Evolutionary conservation across 2,113 vertebrate genomes (phyloP), one percentile per base, ranked within the genome.

Genomic region (Hirundichthys speculiger): DNA sequence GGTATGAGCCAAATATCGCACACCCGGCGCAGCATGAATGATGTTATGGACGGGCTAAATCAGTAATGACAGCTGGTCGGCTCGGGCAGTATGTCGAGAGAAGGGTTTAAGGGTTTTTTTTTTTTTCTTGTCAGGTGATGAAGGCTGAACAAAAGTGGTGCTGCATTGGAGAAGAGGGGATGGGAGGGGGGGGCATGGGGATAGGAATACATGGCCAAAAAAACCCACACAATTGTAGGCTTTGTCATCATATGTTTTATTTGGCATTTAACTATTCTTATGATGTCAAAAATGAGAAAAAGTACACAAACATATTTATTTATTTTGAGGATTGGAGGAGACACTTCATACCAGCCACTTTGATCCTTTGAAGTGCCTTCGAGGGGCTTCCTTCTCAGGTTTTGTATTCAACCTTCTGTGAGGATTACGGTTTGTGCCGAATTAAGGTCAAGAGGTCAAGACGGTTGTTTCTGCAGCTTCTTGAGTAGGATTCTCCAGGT

Each of bases 381-480:
- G 30, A 34, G 30, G n/a, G n/a, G 11, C 30, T 2, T 34, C 7
- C 1, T 34, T 34, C 2, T 34, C 1, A 5, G 6, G 30, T 34
- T 34, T 34, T 34, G 30, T 34, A 34, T 65, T 50, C 4, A 27
- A 19, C 45, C 42, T 53, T 66, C 63, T 45, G 19, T 39, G 24
- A 60, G 81, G 68, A 76, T 78, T 77, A 80, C 13, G 38, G 60
- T 80, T 67, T 58, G 22, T 69, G 54, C 69, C 24, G 49, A 65
- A 65, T 0, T 27, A 64, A 25, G 43, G 55, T 70, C 79, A 39
- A 58, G 58, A 25, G 53, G 41, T 27, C 61, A 16, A 40, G 53
- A 21, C 77, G 71, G 60, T 66, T n/a, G n/a, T 78, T 64, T 80
- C 53, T 74, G 79, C 74, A 61, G 67, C 73, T 45, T 50, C 73